A percentile compares a stretch with the other conserved stretches of the same genome.
Evolutionary conservation across 2,113 vertebrate genomes (phyloP).

Genomic region (Cavia porcellus): DNA sequence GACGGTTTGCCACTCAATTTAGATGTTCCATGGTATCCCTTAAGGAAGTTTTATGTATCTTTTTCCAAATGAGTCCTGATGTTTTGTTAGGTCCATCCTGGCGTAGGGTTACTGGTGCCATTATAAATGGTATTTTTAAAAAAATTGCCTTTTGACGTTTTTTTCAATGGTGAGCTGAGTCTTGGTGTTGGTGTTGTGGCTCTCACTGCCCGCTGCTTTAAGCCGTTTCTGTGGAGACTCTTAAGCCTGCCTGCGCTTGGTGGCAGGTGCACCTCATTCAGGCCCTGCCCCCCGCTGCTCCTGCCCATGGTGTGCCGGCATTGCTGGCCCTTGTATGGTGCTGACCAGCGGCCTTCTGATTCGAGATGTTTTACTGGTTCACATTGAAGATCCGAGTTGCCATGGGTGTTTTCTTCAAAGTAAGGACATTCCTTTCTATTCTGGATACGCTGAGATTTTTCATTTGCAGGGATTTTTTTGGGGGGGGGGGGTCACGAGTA

Average conservation of each 20-base stretch:
- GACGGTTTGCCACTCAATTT: background rate
- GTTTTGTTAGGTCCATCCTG: background rate
- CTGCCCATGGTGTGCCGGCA: background rate
- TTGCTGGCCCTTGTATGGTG: too few relatives aligned
- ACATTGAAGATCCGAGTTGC: background rate
- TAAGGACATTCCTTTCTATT: background rate
- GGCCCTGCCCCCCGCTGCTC: background rate
- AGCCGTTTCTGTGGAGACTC: background rate
- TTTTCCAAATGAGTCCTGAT: background rate
- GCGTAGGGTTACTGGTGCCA: background rate
- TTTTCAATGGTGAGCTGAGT: background rate
- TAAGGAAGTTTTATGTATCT: background rate
- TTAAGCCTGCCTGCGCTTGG: fast-evolving
- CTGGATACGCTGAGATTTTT: background rate
- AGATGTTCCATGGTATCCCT: background rate
- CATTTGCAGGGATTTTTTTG: background rate
- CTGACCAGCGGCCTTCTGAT: background rate
- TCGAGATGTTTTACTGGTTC: background rate
- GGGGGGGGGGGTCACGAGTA: background rate
- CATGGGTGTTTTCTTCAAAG: background rate
- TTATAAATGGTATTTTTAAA: background rate
- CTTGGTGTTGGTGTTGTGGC: background rate
- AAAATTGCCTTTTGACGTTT: background rate
- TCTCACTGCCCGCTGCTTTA: too few relatives aligned
- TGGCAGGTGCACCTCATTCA: background rate